A percentile compares a stretch with the other conserved stretches of the same genome.
Evolutionary conservation across 2,797 vertebrate species (phyloP).

Genomic region (Australoheros facetus): DNA sequence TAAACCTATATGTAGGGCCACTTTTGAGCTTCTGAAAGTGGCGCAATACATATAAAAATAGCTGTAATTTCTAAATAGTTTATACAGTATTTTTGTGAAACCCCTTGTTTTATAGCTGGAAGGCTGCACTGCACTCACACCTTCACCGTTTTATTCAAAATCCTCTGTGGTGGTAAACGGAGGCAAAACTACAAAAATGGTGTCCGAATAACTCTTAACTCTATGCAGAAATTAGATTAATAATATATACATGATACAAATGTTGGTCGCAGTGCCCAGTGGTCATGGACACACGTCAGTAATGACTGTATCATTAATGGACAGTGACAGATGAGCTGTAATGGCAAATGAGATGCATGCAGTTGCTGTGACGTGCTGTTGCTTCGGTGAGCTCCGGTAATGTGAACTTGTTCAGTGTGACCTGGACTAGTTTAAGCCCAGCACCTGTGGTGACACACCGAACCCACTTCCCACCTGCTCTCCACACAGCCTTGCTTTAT

Average conservation of each 20-base stretch:
- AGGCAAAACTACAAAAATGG: background rate
- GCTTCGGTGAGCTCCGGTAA: too few relatives aligned
- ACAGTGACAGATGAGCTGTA: too few relatives aligned
- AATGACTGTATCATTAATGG: background rate
- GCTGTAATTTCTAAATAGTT: background rate
- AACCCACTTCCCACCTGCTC: too few relatives aligned
- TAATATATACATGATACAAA: background rate
- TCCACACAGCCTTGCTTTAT: too few relatives aligned
- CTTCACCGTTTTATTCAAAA: background rate
- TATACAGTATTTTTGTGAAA: rapidly evolving
- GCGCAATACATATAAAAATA: background rate
- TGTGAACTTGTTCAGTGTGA: too few relatives aligned
- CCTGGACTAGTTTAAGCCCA: too few relatives aligned
- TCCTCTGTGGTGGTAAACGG: background rate
- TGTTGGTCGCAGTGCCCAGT: background rate
- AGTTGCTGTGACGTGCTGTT: too few relatives aligned
- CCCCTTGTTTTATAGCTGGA: background rate
- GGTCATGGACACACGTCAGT: background rate
- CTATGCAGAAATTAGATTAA: background rate
- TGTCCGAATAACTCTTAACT: background rate
- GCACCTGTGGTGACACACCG: too few relatives aligned
- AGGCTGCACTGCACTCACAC: background rate
- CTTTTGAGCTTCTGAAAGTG: too few relatives aligned
- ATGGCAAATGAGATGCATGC: too few relatives aligned
- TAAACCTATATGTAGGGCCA: too few relatives aligned